Conservation (phyloP, 2,888 invertebrate species). For the Vesta saturnalis region DNA sequence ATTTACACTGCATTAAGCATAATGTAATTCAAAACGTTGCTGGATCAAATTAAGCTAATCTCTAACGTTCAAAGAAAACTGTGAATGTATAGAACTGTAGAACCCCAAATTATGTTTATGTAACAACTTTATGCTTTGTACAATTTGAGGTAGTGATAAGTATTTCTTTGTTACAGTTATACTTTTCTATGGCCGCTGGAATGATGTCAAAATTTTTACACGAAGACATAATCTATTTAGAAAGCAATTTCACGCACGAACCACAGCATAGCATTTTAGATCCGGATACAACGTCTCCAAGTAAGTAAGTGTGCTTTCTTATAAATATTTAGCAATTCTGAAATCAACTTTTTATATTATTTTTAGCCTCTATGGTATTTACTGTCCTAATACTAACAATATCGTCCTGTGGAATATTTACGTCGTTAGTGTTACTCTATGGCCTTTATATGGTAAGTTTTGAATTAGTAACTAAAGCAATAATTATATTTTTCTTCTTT, state of each 20-base stretch:
- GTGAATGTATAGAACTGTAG: too few species aligned
- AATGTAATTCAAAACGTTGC: too few species aligned
- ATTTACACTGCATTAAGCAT: not conserved
- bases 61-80: too few species aligned
- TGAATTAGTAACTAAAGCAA: not conserved
- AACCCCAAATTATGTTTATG: not conserved
- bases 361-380: constrained; percentile 75
- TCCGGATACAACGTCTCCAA: constrained; percentile 61
- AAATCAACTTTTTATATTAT: constrained; percentile 5
- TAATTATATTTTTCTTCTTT: too few species aligned
- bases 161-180: constrained; percentile 67
- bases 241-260: constrained; percentile 63
- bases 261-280: constrained; percentile 60
- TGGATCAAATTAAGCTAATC: not conserved
- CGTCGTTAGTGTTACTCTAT: constrained; percentile 72
- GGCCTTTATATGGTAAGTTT: constrained; percentile 76
- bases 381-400: constrained; percentile 74
- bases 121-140: not conserved
- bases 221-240: constrained; percentile 73
- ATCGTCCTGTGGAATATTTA: constrained; percentile 73
- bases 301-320: constrained; percentile 54
- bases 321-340: not conserved
- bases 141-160: constrained; percentile 1
- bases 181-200: constrained; percentile 72
- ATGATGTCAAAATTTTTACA: constrained; percentile 73